phyloP scores from a whole-genome alignment of 2,888 invertebrate genomes.

The Calameuta filiformis region DNA sequence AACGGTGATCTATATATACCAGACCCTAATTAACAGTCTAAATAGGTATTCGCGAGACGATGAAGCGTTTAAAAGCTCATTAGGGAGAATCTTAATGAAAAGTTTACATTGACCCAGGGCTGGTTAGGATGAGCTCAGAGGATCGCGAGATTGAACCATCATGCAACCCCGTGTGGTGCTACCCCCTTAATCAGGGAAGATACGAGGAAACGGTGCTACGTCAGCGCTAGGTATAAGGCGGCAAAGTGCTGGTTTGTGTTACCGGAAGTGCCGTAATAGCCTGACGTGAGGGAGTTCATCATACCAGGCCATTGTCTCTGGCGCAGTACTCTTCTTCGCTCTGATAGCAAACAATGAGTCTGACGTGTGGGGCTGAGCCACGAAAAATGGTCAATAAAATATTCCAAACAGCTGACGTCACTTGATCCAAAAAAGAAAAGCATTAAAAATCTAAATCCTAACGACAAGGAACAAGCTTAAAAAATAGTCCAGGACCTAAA shows the following conservation, averaged over 20 bases:
- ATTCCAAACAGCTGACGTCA: background rate
- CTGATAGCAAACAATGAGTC: conserved; percentile 7
- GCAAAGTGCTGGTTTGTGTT: conserved; percentile 63
- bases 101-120: conserved; percentile 32
- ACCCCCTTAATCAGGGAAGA: conserved; percentile 33
- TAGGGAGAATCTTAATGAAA: conserved; percentile 21
- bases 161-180: background rate
- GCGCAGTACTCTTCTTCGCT: background rate
- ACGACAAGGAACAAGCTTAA: background rate
- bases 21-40: conserved; percentile 32
- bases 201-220: conserved; percentile 37
- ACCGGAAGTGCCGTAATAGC: conserved; percentile 60
- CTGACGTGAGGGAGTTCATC: conserved; percentile 21
- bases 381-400: background rate
- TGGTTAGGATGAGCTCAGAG: conserved; percentile 9
- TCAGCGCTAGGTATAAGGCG: conserved; percentile 39
- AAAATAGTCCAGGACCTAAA: background rate
- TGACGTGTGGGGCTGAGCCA: background rate
- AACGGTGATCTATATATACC: background rate
- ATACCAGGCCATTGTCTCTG: conserved; percentile 22
- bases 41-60: conserved; percentile 33
- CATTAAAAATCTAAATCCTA: background rate
- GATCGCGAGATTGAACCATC: conserved; percentile 2
- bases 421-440: background rate
- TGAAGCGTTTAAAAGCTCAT: conserved; percentile 32